These are phyloP conservation scores for Apis cerana DNA, from an alignment of 1,140 invertebrate species.

Conservation along the genomic window DNA sequence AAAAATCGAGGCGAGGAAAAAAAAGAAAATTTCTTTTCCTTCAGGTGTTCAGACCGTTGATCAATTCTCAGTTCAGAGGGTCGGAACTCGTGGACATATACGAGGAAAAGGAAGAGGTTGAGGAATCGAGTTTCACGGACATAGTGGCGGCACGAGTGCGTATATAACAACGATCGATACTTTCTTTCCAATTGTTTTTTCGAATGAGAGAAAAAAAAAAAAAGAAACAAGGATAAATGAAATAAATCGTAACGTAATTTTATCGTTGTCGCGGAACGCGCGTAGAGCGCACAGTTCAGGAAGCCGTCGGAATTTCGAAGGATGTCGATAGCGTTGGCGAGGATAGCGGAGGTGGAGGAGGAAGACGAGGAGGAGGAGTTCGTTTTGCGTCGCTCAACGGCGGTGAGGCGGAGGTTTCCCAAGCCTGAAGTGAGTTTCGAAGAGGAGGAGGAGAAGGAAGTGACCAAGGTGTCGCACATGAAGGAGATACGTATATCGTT, in stretches of 20 bases:
- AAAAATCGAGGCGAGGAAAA: neutral
- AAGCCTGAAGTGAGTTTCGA: neutral
- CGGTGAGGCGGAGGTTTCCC: neutral
- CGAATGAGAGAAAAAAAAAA: no score
- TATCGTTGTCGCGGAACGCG: neutral
- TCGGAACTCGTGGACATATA: constrained; percentile 30
- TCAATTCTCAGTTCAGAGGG: constrained; percentile 79
- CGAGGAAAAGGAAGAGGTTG: neutral
- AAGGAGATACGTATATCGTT: neutral
- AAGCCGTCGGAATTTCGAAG: constrained; percentile 82
- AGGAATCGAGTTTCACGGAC: neutral
- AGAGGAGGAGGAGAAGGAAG: neutral
- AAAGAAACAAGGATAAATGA: no score
- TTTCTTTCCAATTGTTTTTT: no score
- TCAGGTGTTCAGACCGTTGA: constrained; percentile 81
- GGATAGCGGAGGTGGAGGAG: constrained; percentile 73
- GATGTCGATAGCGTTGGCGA: constrained; percentile 78
- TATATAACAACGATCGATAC: neutral
- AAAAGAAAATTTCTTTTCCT: accelerated
- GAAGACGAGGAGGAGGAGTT: constrained; percentile 55
- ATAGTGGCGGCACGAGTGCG: constrained; percentile 57
- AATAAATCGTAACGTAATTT: neutral
- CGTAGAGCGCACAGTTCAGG: constrained; percentile 75
- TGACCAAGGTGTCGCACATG: neutral
- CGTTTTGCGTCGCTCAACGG: no score